Conservation (phyloP, 2,888 invertebrate species). For the Diarsia dahlii region DNA sequence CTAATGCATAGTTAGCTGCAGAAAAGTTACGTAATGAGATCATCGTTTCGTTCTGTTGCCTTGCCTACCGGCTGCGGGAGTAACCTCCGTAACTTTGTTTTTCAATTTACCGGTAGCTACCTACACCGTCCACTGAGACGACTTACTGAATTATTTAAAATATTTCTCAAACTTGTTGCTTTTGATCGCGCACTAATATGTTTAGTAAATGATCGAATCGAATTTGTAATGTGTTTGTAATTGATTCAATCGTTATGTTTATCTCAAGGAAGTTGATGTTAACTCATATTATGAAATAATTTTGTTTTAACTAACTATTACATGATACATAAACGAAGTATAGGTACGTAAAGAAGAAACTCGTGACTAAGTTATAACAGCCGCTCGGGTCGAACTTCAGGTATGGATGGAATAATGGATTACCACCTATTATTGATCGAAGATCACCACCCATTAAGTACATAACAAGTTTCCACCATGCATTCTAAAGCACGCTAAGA, state of each 20-base stretch:
- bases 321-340: slow-evolving; percentile 1
- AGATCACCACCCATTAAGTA: too few species aligned
- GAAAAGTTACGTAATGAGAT: slow-evolving; percentile 65
- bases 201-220: slow-evolving; percentile 63
- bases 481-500: too few species aligned
- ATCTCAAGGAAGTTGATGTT: slow-evolving; percentile 70
- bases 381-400: too few species aligned
- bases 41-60: slow-evolving; percentile 66
- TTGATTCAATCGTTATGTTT: slow-evolving; percentile 71
- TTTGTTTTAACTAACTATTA: slow-evolving; percentile 36
- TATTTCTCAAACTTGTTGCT: slow-evolving; percentile 52
- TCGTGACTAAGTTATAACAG: too few species aligned
- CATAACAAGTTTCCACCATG: too few species aligned
- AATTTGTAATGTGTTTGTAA: slow-evolving; percentile 70
- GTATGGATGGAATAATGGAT: too few species aligned
- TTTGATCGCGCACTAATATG: slow-evolving; percentile 49
- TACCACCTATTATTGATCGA: too few species aligned
- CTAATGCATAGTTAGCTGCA: slow-evolving; percentile 49
- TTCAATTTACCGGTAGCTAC: slow-evolving; percentile 40
- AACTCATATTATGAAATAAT: slow-evolving; percentile 58
- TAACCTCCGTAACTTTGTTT: slow-evolving; percentile 46
- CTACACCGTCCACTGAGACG: slow-evolving; percentile 42
- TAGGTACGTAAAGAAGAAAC: too few species aligned
- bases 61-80: slow-evolving; percentile 56
- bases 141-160: slow-evolving; percentile 58